Conservation (phyloP, 2,113 vertebrate species). For the Pogonocichla stellata region DNA sequence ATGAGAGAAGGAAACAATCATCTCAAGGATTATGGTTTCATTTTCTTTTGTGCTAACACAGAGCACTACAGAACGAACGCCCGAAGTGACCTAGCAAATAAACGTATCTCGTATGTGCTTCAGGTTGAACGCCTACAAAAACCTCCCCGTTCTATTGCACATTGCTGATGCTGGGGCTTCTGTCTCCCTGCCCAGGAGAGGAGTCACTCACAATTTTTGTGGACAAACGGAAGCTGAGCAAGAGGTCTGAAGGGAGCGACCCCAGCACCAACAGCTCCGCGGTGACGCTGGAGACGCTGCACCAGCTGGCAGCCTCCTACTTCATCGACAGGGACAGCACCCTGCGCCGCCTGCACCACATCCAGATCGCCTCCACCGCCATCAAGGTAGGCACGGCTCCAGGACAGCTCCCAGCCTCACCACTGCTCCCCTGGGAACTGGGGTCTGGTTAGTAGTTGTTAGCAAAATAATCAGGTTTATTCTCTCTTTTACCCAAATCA, state of each 20-base stretch:
- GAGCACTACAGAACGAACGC: background rate
- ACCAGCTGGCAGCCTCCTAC: slow-evolving; percentile 85
- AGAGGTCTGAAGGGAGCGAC: slow-evolving; percentile 84
- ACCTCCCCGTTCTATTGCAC: too few relatives aligned
- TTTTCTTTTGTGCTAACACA: background rate
- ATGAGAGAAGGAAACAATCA: background rate
- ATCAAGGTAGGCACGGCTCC: slow-evolving; percentile 77
- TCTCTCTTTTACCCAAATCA: background rate
- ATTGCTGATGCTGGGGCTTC: background rate
- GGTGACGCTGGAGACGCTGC: slow-evolving; percentile 76
- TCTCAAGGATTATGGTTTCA: background rate
- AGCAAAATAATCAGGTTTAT: background rate
- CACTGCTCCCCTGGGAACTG: background rate
- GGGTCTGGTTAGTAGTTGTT: background rate
- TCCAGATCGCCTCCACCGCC: slow-evolving; percentile 86
- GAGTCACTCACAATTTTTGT: slow-evolving; percentile 97
- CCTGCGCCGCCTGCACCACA: slow-evolving; percentile 82
- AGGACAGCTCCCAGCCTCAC: background rate
- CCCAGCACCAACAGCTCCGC: slow-evolving; percentile 80
- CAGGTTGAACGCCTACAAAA: fast-evolving
- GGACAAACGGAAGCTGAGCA: slow-evolving; percentile 95
- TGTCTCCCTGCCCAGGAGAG: slow-evolving; percentile 79
- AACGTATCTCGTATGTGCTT: fast-evolving
- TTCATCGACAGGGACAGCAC: slow-evolving; percentile 86
- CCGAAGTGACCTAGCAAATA: background rate